Percentiles rank a stretch among this genome's conserved stretches.
Conservation (phyloP, 2,113 vertebrate species). For the human region DNA sequence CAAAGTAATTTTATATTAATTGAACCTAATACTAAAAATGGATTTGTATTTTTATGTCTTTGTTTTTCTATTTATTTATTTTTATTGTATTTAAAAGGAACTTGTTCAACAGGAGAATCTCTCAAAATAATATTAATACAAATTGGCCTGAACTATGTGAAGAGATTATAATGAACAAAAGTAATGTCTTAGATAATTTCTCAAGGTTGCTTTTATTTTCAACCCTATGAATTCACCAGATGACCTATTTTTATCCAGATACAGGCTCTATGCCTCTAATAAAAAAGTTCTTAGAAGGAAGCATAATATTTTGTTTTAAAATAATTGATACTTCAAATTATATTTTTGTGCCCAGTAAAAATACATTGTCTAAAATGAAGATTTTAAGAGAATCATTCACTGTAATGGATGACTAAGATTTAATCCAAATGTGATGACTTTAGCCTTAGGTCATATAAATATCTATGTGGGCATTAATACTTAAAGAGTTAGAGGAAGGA, state of each 20-base stretch:
- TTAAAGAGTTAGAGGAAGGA: slow-evolving; percentile 62
- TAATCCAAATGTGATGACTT: slow-evolving; percentile 61
- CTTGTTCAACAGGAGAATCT: neutral
- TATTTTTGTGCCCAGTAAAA: slow-evolving; percentile 21
- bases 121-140: neutral
- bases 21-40: neutral
- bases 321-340: slow-evolving; percentile 49
- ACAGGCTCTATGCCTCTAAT: neutral
- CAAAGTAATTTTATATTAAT: neutral
- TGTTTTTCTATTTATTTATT: slow-evolving; percentile 29
- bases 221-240: slow-evolving; percentile 5
- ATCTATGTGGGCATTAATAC: slow-evolving; percentile 63
- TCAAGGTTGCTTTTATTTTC: slow-evolving; percentile 18
- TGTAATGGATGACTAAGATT: slow-evolving; percentile 44
- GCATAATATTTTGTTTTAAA: slow-evolving; percentile 43
- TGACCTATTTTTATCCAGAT: neutral
- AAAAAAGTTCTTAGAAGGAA: slow-evolving; percentile 37
- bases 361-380: slow-evolving; percentile 47
- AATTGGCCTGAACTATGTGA: neutral
- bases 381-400: slow-evolving; percentile 56
- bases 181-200: slow-evolving; percentile 1
- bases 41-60: neutral
- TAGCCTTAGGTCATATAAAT: slow-evolving; percentile 59
- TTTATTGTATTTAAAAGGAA: neutral
- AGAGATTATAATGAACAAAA: neutral